Base-by-base conservation (phyloP, 2,113 vertebrate species). In the Cryptomyrus ogoouensis region DNA sequence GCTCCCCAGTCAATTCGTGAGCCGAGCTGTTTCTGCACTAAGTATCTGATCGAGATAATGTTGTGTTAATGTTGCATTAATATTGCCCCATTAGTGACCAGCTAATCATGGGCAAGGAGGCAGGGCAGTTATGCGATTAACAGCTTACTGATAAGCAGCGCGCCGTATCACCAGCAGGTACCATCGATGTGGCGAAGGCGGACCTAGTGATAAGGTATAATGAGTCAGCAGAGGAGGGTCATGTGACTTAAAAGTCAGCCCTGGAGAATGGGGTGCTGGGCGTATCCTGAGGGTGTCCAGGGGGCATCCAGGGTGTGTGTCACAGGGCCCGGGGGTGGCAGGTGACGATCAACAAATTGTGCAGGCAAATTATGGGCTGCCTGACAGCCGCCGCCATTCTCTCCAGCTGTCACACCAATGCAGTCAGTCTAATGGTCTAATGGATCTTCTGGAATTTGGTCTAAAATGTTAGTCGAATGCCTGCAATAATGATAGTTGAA, bases 381-480 rank as follows among this genome's bases (percentile, higher is more conserved):
- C 83, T 87, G 83, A 83, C 46, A 87, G 62, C 83, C 74, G 77
- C 19, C 66, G 15, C 56, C 13, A 3, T 46, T 56, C 58, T n/a
- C 7, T 86, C 3, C 21, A 90, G 58, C 58, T 70, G 27, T 12
- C 42, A 17, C 53, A 35, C 83, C 58, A 50, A n/a, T 56, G 74
- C 83, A 74, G 52, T 90, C 66, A 53, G 47, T 39, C 89, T 84
- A 35, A 86, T 47, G n/a, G n/a, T 87, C 62, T 70, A 46, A 74
- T 52, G 39, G 50, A 87, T 70, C 47, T 85, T 56, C 17, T 77
- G 58, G 42, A 90, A 87, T 87, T 74, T 49, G 12, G 46, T 52
- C 3, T 87, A 87, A 87, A 86, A 13, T 49, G 42, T 86, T 39
- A 53, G 56, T 56, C 3, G 58, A 66, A 80, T 84, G 89, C 50